phyloP scores from a whole-genome alignment of 2,797 vertebrate species.

The Myripristis jacobus region DNA sequence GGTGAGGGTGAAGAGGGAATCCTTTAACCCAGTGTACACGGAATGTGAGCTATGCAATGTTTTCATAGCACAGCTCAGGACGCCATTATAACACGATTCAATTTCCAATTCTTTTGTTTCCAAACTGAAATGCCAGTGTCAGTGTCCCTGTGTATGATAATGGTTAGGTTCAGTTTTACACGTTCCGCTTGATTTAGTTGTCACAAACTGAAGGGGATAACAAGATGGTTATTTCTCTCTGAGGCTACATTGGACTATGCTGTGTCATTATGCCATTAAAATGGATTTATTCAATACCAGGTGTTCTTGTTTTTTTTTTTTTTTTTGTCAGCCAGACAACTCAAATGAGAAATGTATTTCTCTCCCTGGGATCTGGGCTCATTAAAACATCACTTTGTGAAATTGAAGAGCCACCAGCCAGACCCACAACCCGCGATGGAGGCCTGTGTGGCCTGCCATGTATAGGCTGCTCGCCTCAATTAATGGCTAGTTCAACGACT shows the following conservation, averaged over 20 bases:
- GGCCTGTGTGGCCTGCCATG: slow-evolving; percentile 47
- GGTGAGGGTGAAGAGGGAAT: slow-evolving; percentile 50
- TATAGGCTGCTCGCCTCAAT: slow-evolving; percentile 50
- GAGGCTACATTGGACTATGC: not conserved
- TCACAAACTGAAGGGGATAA: slow-evolving; percentile 35
- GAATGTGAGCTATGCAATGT: not conserved
- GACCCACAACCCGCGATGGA: slow-evolving; percentile 42
- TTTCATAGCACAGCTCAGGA: slow-evolving; percentile 50
- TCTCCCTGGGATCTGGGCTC: slow-evolving; percentile 59
- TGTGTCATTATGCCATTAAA: slow-evolving; percentile 30
- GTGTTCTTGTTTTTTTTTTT: slow-evolving; percentile 46
- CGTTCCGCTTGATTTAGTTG: slow-evolving; percentile 19
- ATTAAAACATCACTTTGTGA: slow-evolving; percentile 72
- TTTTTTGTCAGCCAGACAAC: slow-evolving; percentile 24
- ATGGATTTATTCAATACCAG: slow-evolving; percentile 61
- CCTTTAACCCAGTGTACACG: slow-evolving; percentile 34
- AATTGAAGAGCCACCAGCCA: slow-evolving; percentile 55
- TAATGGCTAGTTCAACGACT: slow-evolving; percentile 42
- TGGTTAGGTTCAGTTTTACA: slow-evolving; percentile 10
- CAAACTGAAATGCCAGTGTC: slow-evolving; percentile 17
- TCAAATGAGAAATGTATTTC: slow-evolving; percentile 55
- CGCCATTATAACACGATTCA: slow-evolving; percentile 37
- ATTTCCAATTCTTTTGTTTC: slow-evolving; percentile 33
- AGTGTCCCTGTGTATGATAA: slow-evolving; percentile 1
- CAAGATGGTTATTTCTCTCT: slow-evolving; percentile 36